phyloP scores from a whole-genome alignment of 2,113 vertebrate genomes.

The Mystacornis crossleyi region DNA sequence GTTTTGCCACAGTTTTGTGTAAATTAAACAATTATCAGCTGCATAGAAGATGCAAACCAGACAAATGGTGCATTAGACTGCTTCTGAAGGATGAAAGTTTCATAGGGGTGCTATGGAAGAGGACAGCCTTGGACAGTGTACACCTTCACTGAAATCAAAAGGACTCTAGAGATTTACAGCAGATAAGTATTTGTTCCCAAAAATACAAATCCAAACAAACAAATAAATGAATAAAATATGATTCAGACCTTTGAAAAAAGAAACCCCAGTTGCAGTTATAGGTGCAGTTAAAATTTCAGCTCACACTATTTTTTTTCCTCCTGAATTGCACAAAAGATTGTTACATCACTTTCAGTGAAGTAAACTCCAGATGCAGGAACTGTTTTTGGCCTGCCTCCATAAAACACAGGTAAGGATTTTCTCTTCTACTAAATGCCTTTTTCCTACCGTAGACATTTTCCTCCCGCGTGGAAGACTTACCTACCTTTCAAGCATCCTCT shows the following conservation, averaged over 20 bases:
- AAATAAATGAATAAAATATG: background rate
- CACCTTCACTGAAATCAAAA: background rate
- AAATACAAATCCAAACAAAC: background rate
- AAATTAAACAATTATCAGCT: background rate
- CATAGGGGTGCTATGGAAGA: background rate
- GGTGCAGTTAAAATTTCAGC: background rate
- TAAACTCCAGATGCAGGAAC: background rate
- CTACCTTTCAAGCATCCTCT: background rate
- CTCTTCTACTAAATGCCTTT: background rate
- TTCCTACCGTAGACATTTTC: background rate
- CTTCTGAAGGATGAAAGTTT: background rate
- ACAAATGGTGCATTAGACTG: background rate
- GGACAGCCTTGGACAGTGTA: rapidly evolving
- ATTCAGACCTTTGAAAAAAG: background rate
- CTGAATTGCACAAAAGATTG: background rate
- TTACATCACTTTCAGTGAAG: background rate
- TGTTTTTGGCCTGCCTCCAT: background rate
- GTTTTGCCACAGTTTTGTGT: background rate
- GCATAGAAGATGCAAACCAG: background rate
- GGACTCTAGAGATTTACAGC: background rate
- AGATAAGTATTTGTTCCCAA: background rate
- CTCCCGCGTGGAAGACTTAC: rapidly evolving
- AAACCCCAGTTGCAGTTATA: background rate
- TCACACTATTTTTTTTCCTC: background rate
- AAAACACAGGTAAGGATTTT: background rate